These are phyloP conservation scores for Micrasema minimum DNA, from an alignment of 1,140 invertebrate species.

Conservation along the genomic window DNA sequence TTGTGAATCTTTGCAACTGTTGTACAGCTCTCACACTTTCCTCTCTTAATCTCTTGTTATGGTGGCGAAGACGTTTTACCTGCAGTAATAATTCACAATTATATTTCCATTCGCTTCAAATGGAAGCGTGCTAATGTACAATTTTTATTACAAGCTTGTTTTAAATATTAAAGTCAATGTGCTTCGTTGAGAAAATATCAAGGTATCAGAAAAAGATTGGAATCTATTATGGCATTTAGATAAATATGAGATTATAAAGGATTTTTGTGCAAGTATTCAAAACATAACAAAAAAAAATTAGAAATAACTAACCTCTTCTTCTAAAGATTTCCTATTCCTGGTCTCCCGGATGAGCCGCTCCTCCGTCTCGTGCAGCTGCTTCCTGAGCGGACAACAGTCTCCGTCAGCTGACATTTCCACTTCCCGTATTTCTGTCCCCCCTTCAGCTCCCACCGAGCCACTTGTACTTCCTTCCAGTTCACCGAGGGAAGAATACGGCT, in stretches of 20 bases:
- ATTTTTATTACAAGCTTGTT: too few relatives aligned
- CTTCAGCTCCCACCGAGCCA: slow-evolving; percentile 44
- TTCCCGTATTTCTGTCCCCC: background rate
- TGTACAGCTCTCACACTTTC: slow-evolving; percentile 89
- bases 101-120: too few relatives aligned
- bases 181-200: too few relatives aligned
- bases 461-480: slow-evolving; percentile 47
- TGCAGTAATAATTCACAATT: slow-evolving; percentile 50
- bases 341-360: slow-evolving; percentile 72
- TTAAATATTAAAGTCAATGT: too few relatives aligned
- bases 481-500: slow-evolving; percentile 50
- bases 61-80: slow-evolving; percentile 81
- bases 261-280: too few relatives aligned
- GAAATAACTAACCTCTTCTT: slow-evolving; percentile 68
- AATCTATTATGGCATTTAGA: too few relatives aligned
- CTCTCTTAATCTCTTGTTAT: slow-evolving; percentile 87
- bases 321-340: slow-evolving; percentile 70
- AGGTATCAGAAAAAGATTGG: too few relatives aligned
- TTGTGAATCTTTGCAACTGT: slow-evolving; percentile 89
- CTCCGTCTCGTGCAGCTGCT: slow-evolving; percentile 68
- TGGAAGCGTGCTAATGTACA: too few relatives aligned
- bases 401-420: slow-evolving; percentile 52
- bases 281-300: too few relatives aligned
- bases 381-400: slow-evolving; percentile 56
- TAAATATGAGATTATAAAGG: too few relatives aligned